Base-by-base conservation (phyloP, 92 coral and sea anemone species). In the Parazoanthus atlanticus region DNA sequence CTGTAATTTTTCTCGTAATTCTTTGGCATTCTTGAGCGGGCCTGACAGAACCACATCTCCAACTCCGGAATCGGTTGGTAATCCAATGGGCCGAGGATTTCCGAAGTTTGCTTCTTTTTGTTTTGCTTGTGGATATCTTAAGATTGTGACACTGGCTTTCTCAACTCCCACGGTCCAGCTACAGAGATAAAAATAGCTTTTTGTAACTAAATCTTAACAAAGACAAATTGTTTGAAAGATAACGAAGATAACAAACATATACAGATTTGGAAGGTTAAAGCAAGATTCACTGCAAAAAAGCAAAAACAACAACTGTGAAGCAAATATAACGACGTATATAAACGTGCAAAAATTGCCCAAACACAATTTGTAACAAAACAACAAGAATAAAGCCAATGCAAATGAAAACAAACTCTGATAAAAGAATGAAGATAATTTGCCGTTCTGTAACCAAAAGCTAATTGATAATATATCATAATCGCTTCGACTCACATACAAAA, bases 91-190 rank as follows among this genome's bases (percentile, higher is more conserved):
- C 12, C 5, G 56, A 69, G 40, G 15, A 33, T 26, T 69, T 26
- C 78, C 25, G 41, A 36, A n/a, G 77, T 46, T 70, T 29, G 29
- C 66, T 12, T 69, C 78, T 84, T 83, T 29, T 40, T 33, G 78
- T 5, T 41, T 23, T 26, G 17, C 36, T 26, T 43, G 64, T 29
- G 8, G 6, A 21, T 19, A 23, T 29, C 38, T 43, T 70, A 84
- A 11, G 87, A 84, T 43, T 84, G 87, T 10, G 87, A 84, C 65
- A 84, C 26, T 1, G 87, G 87, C 78, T 84, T 84, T 19, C 87
- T 21, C 19, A 84, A 36, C 78, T 84, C 87, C 87, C 87, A 84
- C 36, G 87, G 87, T 7, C 87, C 87, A 26, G 67, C 87, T 84
- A 11, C 9, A 83, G 41, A 84, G 26, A 69, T 32, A 70, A 69